phyloP scores from a whole-genome alignment of 2,888 invertebrate genomes.

The Odontocerum albicorne region DNA sequence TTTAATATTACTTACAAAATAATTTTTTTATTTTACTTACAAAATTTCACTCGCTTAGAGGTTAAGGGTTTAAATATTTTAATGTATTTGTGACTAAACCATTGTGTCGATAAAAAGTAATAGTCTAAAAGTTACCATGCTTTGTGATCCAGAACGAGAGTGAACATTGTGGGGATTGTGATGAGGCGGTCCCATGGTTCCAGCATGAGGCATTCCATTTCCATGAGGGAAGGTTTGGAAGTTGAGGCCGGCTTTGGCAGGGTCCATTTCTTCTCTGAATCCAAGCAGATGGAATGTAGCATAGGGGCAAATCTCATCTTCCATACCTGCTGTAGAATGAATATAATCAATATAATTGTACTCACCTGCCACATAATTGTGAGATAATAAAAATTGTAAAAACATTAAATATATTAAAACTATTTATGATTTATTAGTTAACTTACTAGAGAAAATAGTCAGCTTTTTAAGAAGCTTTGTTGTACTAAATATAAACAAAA shows the following conservation, averaged over 20 bases:
- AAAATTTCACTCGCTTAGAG: no score
- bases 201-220: constrained; percentile 69
- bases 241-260: constrained; percentile 80
- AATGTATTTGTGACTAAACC: no score
- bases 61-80: no score
- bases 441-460: constrained; percentile 11
- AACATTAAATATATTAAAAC: background rate
- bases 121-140: no score
- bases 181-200: constrained; percentile 81
- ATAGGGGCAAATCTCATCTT: constrained; percentile 96
- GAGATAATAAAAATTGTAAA: background rate
- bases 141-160: constrained; percentile 86
- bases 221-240: constrained; percentile 88
- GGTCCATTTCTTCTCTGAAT: constrained; percentile 95
- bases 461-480: no score
- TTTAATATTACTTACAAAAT: no score
- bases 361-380: background rate
- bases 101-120: no score
- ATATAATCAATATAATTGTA: background rate
- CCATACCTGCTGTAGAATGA: constrained; percentile 69
- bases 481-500: no score
- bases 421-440: background rate
- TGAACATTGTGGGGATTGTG: constrained; percentile 72
- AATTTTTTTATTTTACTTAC: no score
- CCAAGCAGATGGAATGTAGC: constrained; percentile 95